Evolutionary conservation across 2,797 vertebrate genomes (phyloP).

Genomic region (Hippocampus kuda): DNA sequence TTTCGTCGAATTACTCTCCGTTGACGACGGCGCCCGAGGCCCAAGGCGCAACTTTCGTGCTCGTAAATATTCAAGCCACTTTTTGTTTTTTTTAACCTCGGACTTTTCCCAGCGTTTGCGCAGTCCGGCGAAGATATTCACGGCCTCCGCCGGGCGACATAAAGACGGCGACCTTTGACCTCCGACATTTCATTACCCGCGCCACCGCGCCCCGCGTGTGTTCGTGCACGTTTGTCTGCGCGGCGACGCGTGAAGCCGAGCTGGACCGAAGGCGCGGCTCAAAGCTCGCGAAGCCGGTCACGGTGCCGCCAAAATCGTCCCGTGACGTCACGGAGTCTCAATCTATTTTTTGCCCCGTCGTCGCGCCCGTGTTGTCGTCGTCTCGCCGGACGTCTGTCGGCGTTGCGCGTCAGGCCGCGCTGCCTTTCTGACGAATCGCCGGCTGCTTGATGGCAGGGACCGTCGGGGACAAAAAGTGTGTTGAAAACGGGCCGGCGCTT

Average conservation of each 20-base stretch:
- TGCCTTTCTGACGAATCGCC: background rate
- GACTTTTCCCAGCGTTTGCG: constrained; percentile 31
- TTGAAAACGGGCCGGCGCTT: background rate
- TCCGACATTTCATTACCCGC: constrained; percentile 59
- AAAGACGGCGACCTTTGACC: constrained; percentile 53
- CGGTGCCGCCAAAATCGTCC: constrained; percentile 21
- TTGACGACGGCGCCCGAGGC: background rate
- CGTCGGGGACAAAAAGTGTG: background rate
- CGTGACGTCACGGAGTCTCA: constrained; percentile 25
- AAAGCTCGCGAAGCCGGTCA: constrained; percentile 52
- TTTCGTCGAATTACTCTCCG: background rate
- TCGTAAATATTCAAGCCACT: constrained; percentile 45
- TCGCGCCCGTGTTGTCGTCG: background rate
- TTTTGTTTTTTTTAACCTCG: constrained; percentile 3
- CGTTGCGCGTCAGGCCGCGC: background rate
- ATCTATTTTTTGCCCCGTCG: background rate
- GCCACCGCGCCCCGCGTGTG: constrained; percentile 17
- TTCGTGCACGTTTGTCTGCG: constrained; percentile 31
- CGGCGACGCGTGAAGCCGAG: constrained; percentile 59
- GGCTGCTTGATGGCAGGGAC: no score
- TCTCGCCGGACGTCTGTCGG: background rate
- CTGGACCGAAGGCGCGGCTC: constrained; percentile 42
- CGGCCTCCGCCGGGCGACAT: constrained; percentile 45
- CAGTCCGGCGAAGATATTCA: constrained; percentile 62
- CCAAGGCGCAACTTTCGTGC: background rate